Conservation (phyloP, 2,888 invertebrate genomes). For the Opisthograptis luteolata region DNA sequence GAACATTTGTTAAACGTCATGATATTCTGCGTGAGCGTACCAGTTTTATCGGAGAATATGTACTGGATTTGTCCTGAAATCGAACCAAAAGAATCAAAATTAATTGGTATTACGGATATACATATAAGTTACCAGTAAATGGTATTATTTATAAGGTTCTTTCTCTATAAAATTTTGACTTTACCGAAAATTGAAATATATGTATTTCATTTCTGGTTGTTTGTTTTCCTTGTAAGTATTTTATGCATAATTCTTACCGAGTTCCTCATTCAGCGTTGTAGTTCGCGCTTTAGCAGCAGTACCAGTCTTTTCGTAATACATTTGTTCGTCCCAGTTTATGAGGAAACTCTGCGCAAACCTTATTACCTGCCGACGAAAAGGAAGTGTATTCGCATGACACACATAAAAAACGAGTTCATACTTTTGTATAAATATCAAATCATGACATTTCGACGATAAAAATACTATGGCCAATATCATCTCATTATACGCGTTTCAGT, state of each 20-base stretch:
- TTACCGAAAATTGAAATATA: too few relatives aligned
- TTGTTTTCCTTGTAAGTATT: background rate
- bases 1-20: constrained; percentile 99
- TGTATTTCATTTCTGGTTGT: too few relatives aligned
- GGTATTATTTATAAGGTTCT: too few relatives aligned
- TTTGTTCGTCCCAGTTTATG: constrained; percentile 99
- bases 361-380: constrained; percentile 89
- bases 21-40: constrained; percentile 99
- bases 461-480: too few relatives aligned
- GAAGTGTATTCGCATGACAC: too few relatives aligned
- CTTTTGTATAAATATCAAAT: too few relatives aligned
- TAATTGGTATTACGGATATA: background rate
- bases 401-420: too few relatives aligned
- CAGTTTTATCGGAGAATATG: constrained; percentile 99
- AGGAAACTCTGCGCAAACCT: constrained; percentile 98
- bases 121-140: too few relatives aligned
- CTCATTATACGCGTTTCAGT: too few relatives aligned
- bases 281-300: constrained; percentile 98
- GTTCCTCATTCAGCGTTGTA: constrained; percentile 98
- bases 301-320: constrained; percentile 96
- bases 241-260: constrained; percentile 82
- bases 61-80: constrained; percentile 96
- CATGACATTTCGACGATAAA: too few relatives aligned
- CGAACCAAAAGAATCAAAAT: background rate
- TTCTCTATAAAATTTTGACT: too few relatives aligned